Conservation (phyloP, 1,140 invertebrate genomes). For the Acromyrmex echinatior region DNA sequence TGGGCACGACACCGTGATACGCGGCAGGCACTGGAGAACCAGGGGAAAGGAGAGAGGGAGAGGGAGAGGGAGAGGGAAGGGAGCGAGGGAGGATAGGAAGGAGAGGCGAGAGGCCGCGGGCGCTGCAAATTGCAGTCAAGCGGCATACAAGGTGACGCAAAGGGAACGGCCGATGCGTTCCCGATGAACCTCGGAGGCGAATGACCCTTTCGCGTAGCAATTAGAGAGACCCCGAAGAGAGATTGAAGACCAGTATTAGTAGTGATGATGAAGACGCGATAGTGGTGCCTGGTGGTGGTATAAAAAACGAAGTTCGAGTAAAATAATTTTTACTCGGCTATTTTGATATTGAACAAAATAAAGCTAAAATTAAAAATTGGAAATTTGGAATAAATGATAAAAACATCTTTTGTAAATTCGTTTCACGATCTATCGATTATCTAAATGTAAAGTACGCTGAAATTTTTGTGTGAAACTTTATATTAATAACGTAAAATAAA, state of each 20-base stretch:
- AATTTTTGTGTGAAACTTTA: background rate
- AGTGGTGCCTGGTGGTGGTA: background rate
- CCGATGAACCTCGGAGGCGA: conserved; percentile 64
- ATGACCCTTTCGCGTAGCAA: conserved; percentile 59
- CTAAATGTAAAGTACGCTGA: background rate
- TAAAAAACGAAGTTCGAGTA: background rate
- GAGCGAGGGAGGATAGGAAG: conserved; percentile 15
- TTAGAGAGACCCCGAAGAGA: conserved; percentile 40
- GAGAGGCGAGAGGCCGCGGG: conserved; percentile 29
- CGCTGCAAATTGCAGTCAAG: conserved; percentile 78
- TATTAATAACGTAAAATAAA: background rate
- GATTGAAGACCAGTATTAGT: conserved; percentile 34
- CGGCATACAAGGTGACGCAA: conserved; percentile 72
- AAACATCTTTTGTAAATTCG: background rate
- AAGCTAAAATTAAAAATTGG: background rate
- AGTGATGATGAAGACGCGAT: background rate
- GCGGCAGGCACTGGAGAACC: conserved; percentile 46
- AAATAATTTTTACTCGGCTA: background rate
- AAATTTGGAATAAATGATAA: background rate
- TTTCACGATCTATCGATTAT: background rate
- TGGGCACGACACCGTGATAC: conserved; percentile 70
- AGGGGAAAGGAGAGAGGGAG: background rate
- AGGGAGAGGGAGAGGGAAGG: conserved; percentile 8
- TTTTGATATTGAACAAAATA: background rate
- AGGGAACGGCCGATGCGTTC: conserved; percentile 65